Base-by-base conservation (phyloP, 2,113 vertebrate species). In the Danionella cerebrum region DNA sequence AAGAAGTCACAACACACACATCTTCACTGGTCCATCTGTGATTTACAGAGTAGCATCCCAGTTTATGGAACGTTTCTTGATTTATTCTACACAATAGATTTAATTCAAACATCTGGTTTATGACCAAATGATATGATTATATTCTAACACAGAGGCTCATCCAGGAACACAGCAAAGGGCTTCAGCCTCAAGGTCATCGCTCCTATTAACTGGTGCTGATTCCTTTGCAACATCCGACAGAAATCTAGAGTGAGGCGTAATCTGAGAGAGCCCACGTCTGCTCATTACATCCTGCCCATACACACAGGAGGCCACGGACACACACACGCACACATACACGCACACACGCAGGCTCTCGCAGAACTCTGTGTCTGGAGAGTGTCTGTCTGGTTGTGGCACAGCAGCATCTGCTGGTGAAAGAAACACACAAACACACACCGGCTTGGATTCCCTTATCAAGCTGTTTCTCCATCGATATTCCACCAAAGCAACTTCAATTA, bases 401-500 rank as follows among this genome's bases (percentile, higher is more conserved):
- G 72, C 67, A 70, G 65, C 69, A 72, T 71, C 69, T 72, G 69
- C 65, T 65, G 74, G 69, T 22, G 38, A 59, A 42, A 64, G 8
- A 44, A 7, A 41, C 14, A 39, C 67, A 74, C 62, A 64, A 6
- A 44, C n/a, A 41, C 14, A 39, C 67, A 74, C 62, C 44, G 19
- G 24, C 8, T 33, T 10, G 13, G 22, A 48, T n/a, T 50, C 19
- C 50, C 55, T 60, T 39, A n/a, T 18, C 2, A 6, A 9, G 25
- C 39, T 4, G 57, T 31, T 31, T 59, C 19, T 60, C 14, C 38
- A 31, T 18, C 22, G 13, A 5, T 25, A 41, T 18, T n/a, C 5
- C 41, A 63, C 52, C 6, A 42, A 47, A 42, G 29, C 54, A 48
- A 21, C 58, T 35, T n/a, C n/a, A n/a, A n/a, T n/a, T n/a, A n/a